These are phyloP conservation scores for Gadus macrocephalus DNA, from an alignment of 2,113 vertebrate species.

Conservation along the genomic window DNA sequence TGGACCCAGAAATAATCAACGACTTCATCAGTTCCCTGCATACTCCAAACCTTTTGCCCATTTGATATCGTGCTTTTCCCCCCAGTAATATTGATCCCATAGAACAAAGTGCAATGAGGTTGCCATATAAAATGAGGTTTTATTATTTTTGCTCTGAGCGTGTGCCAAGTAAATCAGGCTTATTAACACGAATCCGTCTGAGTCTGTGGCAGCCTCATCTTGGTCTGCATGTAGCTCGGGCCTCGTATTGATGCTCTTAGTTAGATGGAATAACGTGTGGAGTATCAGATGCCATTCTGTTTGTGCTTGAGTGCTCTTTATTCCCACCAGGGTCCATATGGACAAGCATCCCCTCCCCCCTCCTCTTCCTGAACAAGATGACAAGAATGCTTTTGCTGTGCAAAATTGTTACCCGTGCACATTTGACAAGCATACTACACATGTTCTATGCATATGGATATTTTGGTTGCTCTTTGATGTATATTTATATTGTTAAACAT, in stretches of 20 bases:
- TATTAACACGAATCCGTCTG: constrained; percentile 47
- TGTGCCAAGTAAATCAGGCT: constrained; percentile 42
- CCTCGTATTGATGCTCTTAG: constrained; percentile 48
- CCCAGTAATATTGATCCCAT: constrained; percentile 56
- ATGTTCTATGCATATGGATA: not conserved
- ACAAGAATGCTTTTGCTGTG: constrained; percentile 8
- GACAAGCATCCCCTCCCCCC: constrained; percentile 19
- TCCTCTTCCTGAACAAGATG: constrained; percentile 19
- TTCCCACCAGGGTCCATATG: constrained; percentile 47
- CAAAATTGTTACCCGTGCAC: constrained; percentile 1
- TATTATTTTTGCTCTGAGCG: constrained; percentile 30
- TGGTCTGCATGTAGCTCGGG: constrained; percentile 25
- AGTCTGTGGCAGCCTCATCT: constrained; percentile 8
- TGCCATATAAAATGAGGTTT: constrained; percentile 61
- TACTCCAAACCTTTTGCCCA: constrained; percentile 46
- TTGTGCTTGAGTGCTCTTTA: constrained; percentile 51
- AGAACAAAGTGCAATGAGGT: constrained; percentile 56
- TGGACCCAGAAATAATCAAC: constrained; percentile 46
- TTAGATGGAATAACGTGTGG: constrained; percentile 52
- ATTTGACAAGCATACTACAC: constrained; percentile 5
- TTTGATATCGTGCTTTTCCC: constrained; percentile 35
- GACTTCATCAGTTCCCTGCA: constrained; percentile 18
- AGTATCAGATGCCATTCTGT: constrained; percentile 56
- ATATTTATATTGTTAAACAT: too few species aligned
- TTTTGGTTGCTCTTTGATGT: too few species aligned